Evolutionary conservation across 2,113 vertebrate species (phyloP).

Genomic region (Microtus ochrogaster): DNA sequence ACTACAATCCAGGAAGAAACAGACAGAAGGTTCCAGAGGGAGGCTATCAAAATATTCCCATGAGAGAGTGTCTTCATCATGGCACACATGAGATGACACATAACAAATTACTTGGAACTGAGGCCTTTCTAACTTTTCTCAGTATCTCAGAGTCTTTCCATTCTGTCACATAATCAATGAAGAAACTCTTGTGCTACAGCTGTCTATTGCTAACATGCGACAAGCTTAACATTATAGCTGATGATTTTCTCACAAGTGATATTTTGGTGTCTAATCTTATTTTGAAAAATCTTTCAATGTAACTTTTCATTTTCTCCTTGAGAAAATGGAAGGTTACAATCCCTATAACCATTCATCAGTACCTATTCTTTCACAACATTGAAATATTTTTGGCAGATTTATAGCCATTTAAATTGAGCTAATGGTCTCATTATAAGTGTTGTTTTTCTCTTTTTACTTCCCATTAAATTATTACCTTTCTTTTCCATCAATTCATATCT

Average conservation of each 20-base stretch:
- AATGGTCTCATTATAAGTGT: neutral
- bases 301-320: neutral
- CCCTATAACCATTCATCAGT: neutral
- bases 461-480: neutral
- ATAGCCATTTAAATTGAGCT: neutral
- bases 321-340: neutral
- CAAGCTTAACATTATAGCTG: neutral
- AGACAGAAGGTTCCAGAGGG: neutral
- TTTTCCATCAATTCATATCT: neutral
- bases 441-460: neutral
- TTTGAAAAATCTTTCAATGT: neutral
- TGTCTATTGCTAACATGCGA: neutral
- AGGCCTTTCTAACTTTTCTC: neutral
- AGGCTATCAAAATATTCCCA: slow-evolving; percentile 16
- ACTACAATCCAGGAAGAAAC: neutral
- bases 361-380: neutral
- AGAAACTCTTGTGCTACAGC: no score
- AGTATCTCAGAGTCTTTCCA: neutral
- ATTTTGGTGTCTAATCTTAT: neutral
- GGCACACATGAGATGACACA: neutral
- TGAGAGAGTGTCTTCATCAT: neutral
- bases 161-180: neutral
- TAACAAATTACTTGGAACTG: neutral
- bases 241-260: neutral
- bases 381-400: neutral